A percentile compares a stretch with the other conserved stretches of the same genome.
phyloP scores from a whole-genome alignment of 2,113 vertebrate genomes.

The Lanius ludovicianus region DNA sequence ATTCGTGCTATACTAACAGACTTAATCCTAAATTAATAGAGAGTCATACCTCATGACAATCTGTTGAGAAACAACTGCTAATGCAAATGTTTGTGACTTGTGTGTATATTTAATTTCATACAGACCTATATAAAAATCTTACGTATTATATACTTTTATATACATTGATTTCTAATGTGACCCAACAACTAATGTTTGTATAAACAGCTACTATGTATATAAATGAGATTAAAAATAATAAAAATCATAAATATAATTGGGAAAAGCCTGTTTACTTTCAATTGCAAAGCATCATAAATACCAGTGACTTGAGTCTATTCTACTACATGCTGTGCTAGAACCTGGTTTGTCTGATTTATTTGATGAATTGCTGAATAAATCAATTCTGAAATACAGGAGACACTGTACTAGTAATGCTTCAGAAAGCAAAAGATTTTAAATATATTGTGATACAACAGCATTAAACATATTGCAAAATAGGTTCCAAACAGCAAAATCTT shows the following conservation, averaged over 20 bases:
- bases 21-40: not conserved
- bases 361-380: constrained; percentile 23
- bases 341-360: constrained; percentile 19
- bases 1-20: not conserved
- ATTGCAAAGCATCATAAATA: not conserved
- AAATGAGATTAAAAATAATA: not conserved
- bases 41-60: not conserved
- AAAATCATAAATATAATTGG: not conserved
- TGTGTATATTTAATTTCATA: not conserved
- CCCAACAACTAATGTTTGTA: not conserved
- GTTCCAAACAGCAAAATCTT: not conserved
- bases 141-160: not conserved
- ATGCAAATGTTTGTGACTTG: not conserved
- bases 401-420: not conserved
- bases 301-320: not conserved
- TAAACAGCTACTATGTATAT: not conserved
- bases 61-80: not conserved
- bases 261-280: not conserved
- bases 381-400: not conserved
- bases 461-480: not conserved
- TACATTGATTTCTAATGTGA: not conserved
- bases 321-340: not conserved
- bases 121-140: not conserved
- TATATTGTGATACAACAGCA: not conserved
- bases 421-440: not conserved